These are phyloP conservation scores for Mobula hypostoma DNA, from an alignment of 2,113 vertebrate species.

Conservation along the genomic window DNA sequence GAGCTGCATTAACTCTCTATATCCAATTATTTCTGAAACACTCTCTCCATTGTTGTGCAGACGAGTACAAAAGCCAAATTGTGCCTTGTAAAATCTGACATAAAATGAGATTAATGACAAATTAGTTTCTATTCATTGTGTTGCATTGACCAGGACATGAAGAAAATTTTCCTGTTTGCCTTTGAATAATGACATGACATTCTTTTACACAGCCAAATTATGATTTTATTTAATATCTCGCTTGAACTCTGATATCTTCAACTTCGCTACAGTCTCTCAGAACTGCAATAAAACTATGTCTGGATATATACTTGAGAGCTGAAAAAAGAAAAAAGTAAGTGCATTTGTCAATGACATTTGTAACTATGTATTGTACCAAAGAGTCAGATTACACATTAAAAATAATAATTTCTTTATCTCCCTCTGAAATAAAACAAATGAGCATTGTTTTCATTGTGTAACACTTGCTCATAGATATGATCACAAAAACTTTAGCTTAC, in stretches of 20 bases:
- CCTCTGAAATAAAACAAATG: neutral
- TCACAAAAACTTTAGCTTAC: too few species aligned
- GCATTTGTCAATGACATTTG: neutral
- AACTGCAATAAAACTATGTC: neutral
- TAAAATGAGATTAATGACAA: neutral
- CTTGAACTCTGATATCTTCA: neutral
- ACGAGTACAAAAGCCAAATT: neutral
- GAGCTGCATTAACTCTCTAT: neutral
- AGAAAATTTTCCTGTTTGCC: neutral
- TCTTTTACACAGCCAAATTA: neutral
- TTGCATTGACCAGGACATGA: neutral
- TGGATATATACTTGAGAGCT: neutral
- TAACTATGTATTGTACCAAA: neutral
- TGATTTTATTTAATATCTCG: neutral
- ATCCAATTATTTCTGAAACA: conserved; percentile 4
- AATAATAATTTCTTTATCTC: neutral
- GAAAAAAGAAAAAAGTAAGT: neutral
- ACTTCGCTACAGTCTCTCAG: neutral
- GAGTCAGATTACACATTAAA: neutral
- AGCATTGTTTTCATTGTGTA: neutral
- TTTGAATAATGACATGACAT: neutral
- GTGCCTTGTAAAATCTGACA: neutral
- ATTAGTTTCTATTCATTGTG: neutral
- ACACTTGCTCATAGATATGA: neutral
- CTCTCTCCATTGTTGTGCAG: neutral